A percentile compares a stretch with the other conserved stretches of the same genome.
These are phyloP conservation scores for Cantharis nigra DNA, from an alignment of 2,888 invertebrate genomes.

Conservation along the genomic window DNA sequence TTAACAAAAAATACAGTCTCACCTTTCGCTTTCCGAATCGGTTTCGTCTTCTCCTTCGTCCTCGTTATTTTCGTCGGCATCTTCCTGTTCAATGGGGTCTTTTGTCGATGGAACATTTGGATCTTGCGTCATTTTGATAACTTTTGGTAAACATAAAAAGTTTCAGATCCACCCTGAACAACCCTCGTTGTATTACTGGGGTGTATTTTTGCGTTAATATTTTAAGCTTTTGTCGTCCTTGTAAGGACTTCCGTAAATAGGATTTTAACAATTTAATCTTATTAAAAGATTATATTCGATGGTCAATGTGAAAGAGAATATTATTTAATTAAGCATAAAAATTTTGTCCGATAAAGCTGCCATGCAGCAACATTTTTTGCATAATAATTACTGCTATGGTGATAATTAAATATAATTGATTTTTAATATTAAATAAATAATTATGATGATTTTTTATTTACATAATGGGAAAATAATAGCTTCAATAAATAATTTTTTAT, in stretches of 20 bases:
- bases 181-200: neutral
- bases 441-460: neutral
- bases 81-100: neutral
- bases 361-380: neutral
- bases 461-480: neutral
- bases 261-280: constrained; percentile 33
- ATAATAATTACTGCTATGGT: neutral
- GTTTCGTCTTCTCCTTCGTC: neutral
- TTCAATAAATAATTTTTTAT: no score
- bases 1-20: neutral
- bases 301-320: neutral
- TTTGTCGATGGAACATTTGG: no score
- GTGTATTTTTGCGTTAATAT: constrained; percentile 19
- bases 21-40: neutral
- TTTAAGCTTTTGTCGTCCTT: constrained; percentile 20
- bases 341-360: neutral
- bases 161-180: neutral
- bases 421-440: neutral
- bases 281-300: constrained; percentile 25
- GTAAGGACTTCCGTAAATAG: constrained; percentile 31
- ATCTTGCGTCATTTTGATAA: neutral
- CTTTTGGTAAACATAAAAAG: neutral
- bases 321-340: neutral
- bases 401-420: neutral
- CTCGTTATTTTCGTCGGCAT: neutral